phyloP scores from a whole-genome alignment of 2,113 vertebrate genomes.

The Pachyramphus minor region DNA sequence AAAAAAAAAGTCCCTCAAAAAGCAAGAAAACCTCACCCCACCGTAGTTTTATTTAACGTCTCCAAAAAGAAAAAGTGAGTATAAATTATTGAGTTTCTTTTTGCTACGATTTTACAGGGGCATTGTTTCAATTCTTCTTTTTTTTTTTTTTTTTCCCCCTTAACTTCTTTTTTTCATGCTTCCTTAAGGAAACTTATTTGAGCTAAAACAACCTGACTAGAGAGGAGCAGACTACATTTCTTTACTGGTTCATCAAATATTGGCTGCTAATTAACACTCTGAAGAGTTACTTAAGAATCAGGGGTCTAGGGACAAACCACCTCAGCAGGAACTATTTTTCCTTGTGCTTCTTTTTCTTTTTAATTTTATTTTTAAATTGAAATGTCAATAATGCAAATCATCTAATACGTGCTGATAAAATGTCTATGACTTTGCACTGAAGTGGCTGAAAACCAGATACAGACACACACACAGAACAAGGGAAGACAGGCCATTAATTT shows the following conservation, averaged over 20 bases:
- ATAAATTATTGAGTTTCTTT: background rate
- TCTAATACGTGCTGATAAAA: conserved; percentile 10
- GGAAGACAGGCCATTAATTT: conserved; percentile 43
- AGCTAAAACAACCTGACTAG: background rate
- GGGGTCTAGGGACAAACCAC: background rate
- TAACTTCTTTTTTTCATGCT: background rate
- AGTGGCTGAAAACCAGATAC: conserved; percentile 4
- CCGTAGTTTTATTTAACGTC: background rate
- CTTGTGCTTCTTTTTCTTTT: background rate
- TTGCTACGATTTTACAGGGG: background rate
- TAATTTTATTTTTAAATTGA: background rate
- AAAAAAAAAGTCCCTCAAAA: background rate
- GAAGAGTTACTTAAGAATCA: background rate
- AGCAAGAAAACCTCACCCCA: background rate
- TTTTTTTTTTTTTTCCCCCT: background rate
- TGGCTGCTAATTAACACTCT: background rate
- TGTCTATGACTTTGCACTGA: background rate
- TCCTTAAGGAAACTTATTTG: background rate
- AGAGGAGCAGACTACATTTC: background rate
- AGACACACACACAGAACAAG: background rate
- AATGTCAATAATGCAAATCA: conserved; percentile 50
- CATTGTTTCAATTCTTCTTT: background rate
- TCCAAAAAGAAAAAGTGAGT: background rate
- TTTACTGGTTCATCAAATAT: background rate
- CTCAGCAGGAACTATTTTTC: background rate